Evolutionary conservation across 2,113 vertebrate genomes (phyloP), one percentile per base, ranked within the genome.

Genomic region (Machaerirhynchus nigripectus): DNA sequence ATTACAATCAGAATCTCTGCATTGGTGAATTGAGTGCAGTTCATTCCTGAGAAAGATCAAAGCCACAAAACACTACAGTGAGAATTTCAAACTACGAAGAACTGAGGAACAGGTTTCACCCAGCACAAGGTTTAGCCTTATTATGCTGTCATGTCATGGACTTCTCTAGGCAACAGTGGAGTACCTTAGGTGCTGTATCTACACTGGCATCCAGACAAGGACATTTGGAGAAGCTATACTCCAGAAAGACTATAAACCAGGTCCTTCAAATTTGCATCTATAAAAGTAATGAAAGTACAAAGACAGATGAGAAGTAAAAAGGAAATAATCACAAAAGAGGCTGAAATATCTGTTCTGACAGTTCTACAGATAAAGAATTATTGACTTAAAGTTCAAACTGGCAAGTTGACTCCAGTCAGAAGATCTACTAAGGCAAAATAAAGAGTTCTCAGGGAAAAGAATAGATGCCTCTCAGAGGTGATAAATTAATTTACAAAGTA

Each of bases 401-500:
- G 27, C 46, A 90, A 95, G 88, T 13, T 90, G 37, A 95, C 39
- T 83, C 9, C 31, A 65, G 59, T 69, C 44, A 82, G 49, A 76
- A 86, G 17, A 86, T 28, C 30, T 55, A 59, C 27, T 53, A 64
- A 35, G 22, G 53, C 61, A 85, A 93, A 92, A 69, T 57, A 68
- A 53, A 75, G 40, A 74, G 11, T 63, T 78, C 15, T 42, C 64
- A 89, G 33, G 49, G 55, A 88, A 77, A 46, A 88, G 37, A 88
- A 60, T 0, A 61, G 37, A 84, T 75, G 17, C 47, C 17, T 77
- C 15, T 93, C 73, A 63, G 35, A 86, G 17, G 59, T 31, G 30
- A 92, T 59, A 83, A 73, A 93, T 92, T 61, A 69, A 74, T 73
- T 92, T 92, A 81, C 71, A 77, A 90, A 90, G 63, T 22, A 88